Conservation (phyloP, 2,113 vertebrate genomes). For the Reinhardtius hippoglossoides region DNA sequence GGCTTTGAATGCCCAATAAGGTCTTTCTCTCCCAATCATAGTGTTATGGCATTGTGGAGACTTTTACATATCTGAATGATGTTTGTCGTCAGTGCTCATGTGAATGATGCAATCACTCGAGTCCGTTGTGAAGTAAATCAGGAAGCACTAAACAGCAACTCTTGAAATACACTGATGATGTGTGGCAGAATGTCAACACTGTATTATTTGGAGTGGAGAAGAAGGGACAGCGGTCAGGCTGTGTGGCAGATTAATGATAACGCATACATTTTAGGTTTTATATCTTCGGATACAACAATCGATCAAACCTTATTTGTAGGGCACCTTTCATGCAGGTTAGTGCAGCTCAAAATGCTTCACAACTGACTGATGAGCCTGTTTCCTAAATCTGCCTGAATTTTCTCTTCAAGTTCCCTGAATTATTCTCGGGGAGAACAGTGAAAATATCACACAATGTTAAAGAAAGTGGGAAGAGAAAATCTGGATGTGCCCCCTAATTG, state of each 20-base stretch:
- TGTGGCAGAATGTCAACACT: constrained; percentile 66
- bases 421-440: too few species aligned
- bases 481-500: too few species aligned
- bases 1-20: constrained; percentile 69
- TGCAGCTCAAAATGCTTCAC: too few species aligned
- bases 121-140: constrained; percentile 67
- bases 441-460: too few species aligned
- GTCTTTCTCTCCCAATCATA: constrained; percentile 76
- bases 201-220: constrained; percentile 37
- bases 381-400: too few species aligned
- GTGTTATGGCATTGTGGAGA: constrained; percentile 69
- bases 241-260: neutral
- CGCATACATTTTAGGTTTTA: neutral
- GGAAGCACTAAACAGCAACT: constrained; percentile 53
- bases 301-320: too few species aligned
- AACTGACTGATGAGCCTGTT: too few species aligned
- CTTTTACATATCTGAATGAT: constrained; percentile 70
- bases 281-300: neutral
- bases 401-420: too few species aligned
- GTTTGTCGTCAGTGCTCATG: constrained; percentile 65
- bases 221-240: neutral
- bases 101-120: constrained; percentile 74
- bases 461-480: too few species aligned
- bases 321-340: too few species aligned
- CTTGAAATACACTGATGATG: constrained; percentile 55